Percentiles rank a stretch among this genome's conserved stretches.
These are phyloP conservation scores for Cheilosia pagana DNA, from an alignment of 2,888 invertebrate species.

Conservation along the genomic window DNA sequence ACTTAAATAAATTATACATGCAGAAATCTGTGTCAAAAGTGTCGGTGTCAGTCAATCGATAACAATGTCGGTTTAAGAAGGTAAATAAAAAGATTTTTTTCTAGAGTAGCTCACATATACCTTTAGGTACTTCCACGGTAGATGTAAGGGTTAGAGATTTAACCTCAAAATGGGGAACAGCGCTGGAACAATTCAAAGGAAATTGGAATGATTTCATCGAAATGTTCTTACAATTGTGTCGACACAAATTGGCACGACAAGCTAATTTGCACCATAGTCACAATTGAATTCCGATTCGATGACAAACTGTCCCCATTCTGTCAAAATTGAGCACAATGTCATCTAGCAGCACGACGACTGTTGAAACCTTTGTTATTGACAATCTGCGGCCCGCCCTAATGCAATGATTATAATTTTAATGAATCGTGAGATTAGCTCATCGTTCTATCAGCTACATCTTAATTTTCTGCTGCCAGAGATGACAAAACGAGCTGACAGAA, in stretches of 20 bases:
- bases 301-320: constrained; percentile 40
- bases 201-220: neutral
- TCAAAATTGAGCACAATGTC: constrained; percentile 33
- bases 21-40: too few relatives aligned
- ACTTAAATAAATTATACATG: neutral
- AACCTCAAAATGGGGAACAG: too few relatives aligned
- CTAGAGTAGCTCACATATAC: too few relatives aligned
- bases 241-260: constrained; percentile 1
- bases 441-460: constrained; percentile 68
- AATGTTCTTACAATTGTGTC: constrained; percentile 6
- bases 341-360: constrained; percentile 36
- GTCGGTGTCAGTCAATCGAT: too few relatives aligned
- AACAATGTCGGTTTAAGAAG: too few relatives aligned
- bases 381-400: constrained; percentile 16
- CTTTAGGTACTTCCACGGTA: too few relatives aligned
- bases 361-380: constrained; percentile 29
- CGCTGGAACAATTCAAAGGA: neutral
- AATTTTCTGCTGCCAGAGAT: constrained; percentile 37
- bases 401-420: constrained; percentile 58
- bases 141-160: too few relatives aligned
- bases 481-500: constrained; percentile 49
- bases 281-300: constrained; percentile 5
- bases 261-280: neutral
- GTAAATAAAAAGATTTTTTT: too few relatives aligned
- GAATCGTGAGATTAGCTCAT: constrained; percentile 67